Base-by-base conservation (phyloP, 2,888 invertebrate genomes). In the Tipula unca region DNA sequence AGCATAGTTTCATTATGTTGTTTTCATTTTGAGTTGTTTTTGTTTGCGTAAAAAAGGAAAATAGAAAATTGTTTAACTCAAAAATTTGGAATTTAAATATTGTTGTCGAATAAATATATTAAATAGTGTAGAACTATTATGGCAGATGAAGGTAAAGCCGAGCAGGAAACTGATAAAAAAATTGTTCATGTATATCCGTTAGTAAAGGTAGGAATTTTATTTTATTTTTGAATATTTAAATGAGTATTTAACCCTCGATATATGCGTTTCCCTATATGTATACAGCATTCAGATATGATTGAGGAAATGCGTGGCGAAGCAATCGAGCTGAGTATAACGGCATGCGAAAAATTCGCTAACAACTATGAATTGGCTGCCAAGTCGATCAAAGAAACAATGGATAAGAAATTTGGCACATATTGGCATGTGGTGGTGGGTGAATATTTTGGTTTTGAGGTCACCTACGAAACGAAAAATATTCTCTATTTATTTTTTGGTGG, bases 351-450 rank as follows among this genome's bases (percentile, higher is more conserved):
- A 91, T 95, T 93, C 91, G 92, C 96, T 0, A 91, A 94, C 6
- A 98, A 97, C 91, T 97, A 97, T 90, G 95, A 95, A 92, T 93
- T 94, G 87, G 98, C 98, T 0, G 97, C 99, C n/a, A 94, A 94
- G 88, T 95, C 96, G 93, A 97, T 99, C 86, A 99, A 99, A 91
- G 98, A 99, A 88, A 93, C 94, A 84, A 95, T 99, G 95, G 99
- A 99, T 91, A 98, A 97, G 91, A 97, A 97, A 90, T 98, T 97
- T 90, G 98, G 98, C 2, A 95, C 97, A 0, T 95, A 97, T 86
- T 98, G 98, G 94, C 97, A 98, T 91, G 97, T 96, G n/a, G 95
- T 98, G 0, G 96, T 99, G 3, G 99, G 99, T 5, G 98, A 99
- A 92, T 97, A 96, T 86, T 98, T 95, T 91, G 98, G 98, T 84